phyloP scores from a whole-genome alignment of 2,113 vertebrate species.

The Quiscalus mexicanus region DNA sequence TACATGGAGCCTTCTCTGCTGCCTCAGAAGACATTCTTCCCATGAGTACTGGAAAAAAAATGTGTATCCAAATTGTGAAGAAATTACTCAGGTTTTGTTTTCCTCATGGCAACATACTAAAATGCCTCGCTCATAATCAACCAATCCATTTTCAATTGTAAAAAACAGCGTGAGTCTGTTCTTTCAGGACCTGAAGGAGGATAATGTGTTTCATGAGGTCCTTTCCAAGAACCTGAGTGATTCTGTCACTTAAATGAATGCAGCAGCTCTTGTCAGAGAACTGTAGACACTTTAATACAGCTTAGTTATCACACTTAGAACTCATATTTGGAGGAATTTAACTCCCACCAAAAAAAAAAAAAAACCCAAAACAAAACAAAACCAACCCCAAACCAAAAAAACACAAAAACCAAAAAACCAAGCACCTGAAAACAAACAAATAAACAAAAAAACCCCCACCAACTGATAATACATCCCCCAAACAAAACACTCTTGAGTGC shows the following conservation, averaged over 20 bases:
- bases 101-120: background rate
- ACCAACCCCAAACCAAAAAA: background rate
- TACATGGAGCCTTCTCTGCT: background rate
- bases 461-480: background rate
- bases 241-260: background rate
- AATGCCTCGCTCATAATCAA: background rate
- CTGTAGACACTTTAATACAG: background rate
- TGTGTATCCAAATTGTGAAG: background rate
- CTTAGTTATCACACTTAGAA: background rate
- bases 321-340: background rate
- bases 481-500: background rate
- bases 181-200: background rate
- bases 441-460: fast-evolving
- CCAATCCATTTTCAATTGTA: background rate
- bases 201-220: background rate
- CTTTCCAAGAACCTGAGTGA: background rate
- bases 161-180: background rate
- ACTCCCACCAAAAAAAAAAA: fast-evolving
- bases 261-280: background rate
- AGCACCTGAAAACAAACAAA: too few relatives aligned
- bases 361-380: background rate
- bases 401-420: too few relatives aligned
- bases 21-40: background rate
- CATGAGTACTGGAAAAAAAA: background rate
- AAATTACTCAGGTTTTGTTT: background rate